Evolutionary conservation across 2,888 invertebrate genomes (phyloP).

Genomic region (Autographa gamma): DNA sequence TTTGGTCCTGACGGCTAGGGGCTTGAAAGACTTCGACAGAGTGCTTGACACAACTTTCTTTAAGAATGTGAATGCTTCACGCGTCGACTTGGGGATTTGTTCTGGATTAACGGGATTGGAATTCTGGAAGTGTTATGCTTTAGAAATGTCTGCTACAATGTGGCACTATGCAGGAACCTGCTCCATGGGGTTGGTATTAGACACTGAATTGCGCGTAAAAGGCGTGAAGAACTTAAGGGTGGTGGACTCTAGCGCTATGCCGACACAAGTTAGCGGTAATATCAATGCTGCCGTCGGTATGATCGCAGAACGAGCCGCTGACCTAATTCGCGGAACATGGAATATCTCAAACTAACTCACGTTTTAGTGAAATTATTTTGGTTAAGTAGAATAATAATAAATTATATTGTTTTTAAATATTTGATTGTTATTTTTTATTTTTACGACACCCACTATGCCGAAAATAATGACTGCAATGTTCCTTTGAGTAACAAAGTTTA

Average conservation of each 20-base stretch:
- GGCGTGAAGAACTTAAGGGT: conserved; percentile 38
- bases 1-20: conserved; percentile 50
- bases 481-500: no score
- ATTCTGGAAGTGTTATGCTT: conserved; percentile 55
- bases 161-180: conserved; percentile 60
- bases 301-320: conserved; percentile 49
- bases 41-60: conserved; percentile 61
- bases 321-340: conserved; percentile 24
- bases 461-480: no score
- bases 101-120: conserved; percentile 11
- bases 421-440: no score
- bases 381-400: no score
- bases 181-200: conserved; percentile 54
- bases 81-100: conserved; percentile 60
- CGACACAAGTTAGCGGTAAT: conserved; percentile 39
- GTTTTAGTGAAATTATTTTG: no score
- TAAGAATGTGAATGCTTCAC: conserved; percentile 42
- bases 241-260: conserved; percentile 51
- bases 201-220: conserved; percentile 43
- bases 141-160: conserved; percentile 52
- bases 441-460: no score
- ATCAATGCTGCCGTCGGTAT: conserved; percentile 42
- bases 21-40: conserved; percentile 57
- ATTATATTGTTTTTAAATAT: no score
- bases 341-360: neutral